Evolutionary conservation across 2,888 invertebrate species (phyloP).

Genomic region (Lepidocyrtinus sp.): DNA sequence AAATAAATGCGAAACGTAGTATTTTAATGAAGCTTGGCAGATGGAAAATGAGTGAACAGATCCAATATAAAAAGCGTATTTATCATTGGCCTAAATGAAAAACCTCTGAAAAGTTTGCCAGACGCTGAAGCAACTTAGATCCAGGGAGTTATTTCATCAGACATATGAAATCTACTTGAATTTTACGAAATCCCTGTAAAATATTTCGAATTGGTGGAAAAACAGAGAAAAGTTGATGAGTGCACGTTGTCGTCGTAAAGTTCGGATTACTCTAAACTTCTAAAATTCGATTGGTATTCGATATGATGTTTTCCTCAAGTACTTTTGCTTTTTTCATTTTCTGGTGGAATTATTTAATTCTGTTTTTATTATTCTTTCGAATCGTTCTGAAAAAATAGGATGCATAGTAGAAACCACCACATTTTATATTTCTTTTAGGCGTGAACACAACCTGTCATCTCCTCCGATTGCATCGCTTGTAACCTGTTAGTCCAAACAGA

Average conservation of each 20-base stretch:
- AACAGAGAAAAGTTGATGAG: constrained; percentile 3
- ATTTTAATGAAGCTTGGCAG: constrained; percentile 7
- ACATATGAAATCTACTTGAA: background rate
- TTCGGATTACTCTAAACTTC: too few relatives aligned
- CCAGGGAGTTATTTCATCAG: background rate
- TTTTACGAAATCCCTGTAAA: too few relatives aligned
- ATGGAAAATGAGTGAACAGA: constrained; percentile 5
- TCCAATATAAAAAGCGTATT: background rate
- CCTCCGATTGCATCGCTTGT: background rate
- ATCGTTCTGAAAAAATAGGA: background rate
- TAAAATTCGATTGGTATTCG: too few relatives aligned
- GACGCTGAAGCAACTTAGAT: background rate
- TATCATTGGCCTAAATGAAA: constrained; percentile 7
- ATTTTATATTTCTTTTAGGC: too few relatives aligned
- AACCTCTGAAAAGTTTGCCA: constrained; percentile 3
- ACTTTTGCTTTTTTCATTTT: background rate
- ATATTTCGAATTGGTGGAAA: background rate
- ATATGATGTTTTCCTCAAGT: background rate
- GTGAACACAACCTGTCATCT: background rate
- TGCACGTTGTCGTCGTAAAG: background rate
- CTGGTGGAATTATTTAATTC: background rate
- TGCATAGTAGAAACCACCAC: background rate
- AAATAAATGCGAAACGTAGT: background rate
- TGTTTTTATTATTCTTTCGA: background rate
- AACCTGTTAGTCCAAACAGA: background rate